A percentile compares a stretch with the other conserved stretches of the same genome.
Conservation (phyloP, 1,140 invertebrate genomes). For the Drosophila subobscura region DNA sequence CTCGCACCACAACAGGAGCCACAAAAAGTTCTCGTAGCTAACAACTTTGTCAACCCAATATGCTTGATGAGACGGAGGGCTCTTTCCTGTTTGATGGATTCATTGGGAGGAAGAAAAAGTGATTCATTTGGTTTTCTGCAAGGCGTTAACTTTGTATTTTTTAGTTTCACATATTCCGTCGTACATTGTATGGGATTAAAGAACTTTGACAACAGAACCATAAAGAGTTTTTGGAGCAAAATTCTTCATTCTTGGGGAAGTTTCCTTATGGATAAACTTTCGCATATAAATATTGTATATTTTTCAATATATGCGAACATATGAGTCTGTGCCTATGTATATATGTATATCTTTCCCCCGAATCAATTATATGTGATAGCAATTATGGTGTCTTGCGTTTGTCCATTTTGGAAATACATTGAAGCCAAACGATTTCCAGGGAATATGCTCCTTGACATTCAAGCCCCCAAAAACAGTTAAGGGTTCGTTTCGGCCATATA, state of each 20-base stretch:
- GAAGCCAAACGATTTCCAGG: conserved; percentile 27
- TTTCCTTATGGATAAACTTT: no score
- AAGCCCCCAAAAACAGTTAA: conserved; percentile 40
- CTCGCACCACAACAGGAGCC: conserved; percentile 11
- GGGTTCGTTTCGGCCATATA: conserved; percentile 40
- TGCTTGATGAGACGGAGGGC: conserved; percentile 48
- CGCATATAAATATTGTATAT: background rate
- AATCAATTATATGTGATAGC: conserved; percentile 36
- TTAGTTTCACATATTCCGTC: no score
- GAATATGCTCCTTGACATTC: conserved; percentile 34
- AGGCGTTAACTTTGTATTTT: no score
- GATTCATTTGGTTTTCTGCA: background rate
- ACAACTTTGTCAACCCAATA: conserved; percentile 65
- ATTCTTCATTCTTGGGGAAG: no score
- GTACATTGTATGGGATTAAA: no score
- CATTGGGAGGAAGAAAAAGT: conserved; percentile 8
- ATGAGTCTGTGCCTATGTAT: background rate
- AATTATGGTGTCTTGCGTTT: conserved; percentile 39
- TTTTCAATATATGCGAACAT: background rate
- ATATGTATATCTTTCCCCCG: background rate
- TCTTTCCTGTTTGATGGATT: conserved; percentile 55
- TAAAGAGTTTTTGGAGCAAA: no score
- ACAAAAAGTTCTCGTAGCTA: conserved; percentile 13
- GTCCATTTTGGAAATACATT: conserved; percentile 34
- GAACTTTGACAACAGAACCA: no score